Conservation (phyloP, 2,113 vertebrate genomes). For the Stigmatopora argus region DNA sequence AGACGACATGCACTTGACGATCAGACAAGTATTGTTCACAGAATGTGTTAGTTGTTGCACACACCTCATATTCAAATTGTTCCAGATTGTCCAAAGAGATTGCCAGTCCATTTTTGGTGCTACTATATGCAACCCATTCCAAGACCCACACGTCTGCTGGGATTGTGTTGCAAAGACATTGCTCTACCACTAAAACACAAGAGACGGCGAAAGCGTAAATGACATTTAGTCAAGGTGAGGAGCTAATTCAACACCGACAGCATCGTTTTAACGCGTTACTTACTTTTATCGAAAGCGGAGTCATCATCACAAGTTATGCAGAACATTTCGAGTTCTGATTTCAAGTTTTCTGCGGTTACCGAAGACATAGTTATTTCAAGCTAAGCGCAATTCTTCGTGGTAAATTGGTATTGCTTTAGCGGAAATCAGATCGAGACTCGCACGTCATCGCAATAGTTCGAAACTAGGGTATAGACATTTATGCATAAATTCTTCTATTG, state of each 20-base stretch:
- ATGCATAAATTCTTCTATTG: not conserved
- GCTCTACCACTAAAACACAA: constrained; percentile 75
- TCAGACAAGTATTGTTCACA: not conserved
- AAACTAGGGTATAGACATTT: not conserved
- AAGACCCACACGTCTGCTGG: constrained; percentile 61
- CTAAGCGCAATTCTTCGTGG: not conserved
- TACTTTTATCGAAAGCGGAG: constrained; percentile 65
- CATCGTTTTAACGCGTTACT: constrained; percentile 20
- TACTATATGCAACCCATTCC: constrained; percentile 81
- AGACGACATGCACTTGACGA: not conserved
- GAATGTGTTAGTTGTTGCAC: not conserved
- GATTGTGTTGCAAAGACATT: constrained; percentile 73
- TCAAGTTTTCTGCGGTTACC: constrained; percentile 48
- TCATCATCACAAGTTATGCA: constrained; percentile 56
- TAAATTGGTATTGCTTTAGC: not conserved
- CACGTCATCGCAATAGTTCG: constrained; percentile 18
- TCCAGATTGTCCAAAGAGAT: constrained; percentile 67
- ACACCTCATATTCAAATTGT: constrained; percentile 83
- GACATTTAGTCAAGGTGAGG: not conserved
- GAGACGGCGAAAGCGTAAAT: not conserved
- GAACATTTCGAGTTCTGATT: constrained; percentile 61
- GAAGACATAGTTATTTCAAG: constrained; percentile 44
- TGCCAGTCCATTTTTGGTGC: constrained; percentile 50
- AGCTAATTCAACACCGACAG: not conserved
- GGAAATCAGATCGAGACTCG: constrained; percentile 5